Base-by-base conservation (phyloP, 2,888 invertebrate genomes). In the Drosophila barbarae region DNA sequence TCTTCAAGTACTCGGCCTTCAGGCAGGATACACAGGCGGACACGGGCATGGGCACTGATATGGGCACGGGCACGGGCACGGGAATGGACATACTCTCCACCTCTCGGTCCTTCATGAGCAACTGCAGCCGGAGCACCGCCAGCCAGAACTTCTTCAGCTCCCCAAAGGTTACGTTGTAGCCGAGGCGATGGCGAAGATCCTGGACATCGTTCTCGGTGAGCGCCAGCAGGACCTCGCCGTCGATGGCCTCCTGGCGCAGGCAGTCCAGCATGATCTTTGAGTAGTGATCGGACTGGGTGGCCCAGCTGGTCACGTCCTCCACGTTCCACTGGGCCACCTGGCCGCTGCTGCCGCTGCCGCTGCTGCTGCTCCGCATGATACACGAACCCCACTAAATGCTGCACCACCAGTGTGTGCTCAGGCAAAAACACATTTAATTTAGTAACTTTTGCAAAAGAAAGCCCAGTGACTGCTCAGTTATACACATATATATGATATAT, bases 1-100 rank as follows among this genome's bases (percentile, higher is more conserved):
- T 94, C 91, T 98, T 98, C 91, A 95, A 95, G 74, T 97, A 93
- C 90, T 98, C 98, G 44, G 97, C 95, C 80, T 93, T 44, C 6
- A 76, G 51, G 26, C 94, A 75, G 69, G 63, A 9, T 74, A 69
- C 9, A 70, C 73, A 18, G 39, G 18, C 18, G 1, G 34, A 21
- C 50, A 63, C 13, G 63, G 60, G 39, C 59, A 52, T 2, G 81
- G 77, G 35, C 70, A 73, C 7, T 7, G 13, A 2, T 6, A 34
- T 2, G 38, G 26, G 15, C 46, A 61, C 10, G 60, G 60, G 39
- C 61, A 61, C 10, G 58, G 60, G 39, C 61, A 61, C 12, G 60
- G 60, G 36, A 61, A 52, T 2, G 77, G 68, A 15, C 15, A 63
- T 15, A 1, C 65, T 39, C 5, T 42, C 61, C 5, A 13, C 26